Conservation (phyloP, 2,888 invertebrate species). For the Sarcophaga variegata region DNA sequence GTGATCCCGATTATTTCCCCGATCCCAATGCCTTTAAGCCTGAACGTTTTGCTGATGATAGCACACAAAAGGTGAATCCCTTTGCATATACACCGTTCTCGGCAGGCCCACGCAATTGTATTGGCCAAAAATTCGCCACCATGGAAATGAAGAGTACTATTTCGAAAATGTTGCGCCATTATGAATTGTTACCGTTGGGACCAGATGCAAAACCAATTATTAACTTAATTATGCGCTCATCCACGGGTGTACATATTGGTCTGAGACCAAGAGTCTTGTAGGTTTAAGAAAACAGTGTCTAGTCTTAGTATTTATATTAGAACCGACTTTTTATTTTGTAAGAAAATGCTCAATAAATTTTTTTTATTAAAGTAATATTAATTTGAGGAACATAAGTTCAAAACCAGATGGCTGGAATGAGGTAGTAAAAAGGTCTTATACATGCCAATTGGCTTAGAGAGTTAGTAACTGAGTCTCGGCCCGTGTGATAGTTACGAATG, state of each 20-base stretch:
- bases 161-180: conserved; percentile 76
- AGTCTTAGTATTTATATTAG: conserved; percentile 3
- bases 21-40: conserved; percentile 78
- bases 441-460: no score
- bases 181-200: conserved; percentile 77
- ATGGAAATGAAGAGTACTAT: conserved; percentile 79
- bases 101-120: conserved; percentile 80
- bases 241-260: conserved; percentile 76
- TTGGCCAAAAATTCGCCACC: conserved; percentile 80
- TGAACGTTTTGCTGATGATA: conserved; percentile 78
- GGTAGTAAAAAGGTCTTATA: no score
- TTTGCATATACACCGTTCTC: conserved; percentile 78
- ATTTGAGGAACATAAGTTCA: no score
- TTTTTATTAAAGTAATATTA: not conserved
- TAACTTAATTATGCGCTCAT: conserved; percentile 76
- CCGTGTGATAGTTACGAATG: no score
- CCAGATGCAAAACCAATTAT: conserved; percentile 73
- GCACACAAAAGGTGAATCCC: conserved; percentile 78
- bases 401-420: no score
- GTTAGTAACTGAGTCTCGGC: no score
- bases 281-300: not conserved
- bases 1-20: conserved; percentile 76
- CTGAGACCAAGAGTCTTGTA: conserved; percentile 69
- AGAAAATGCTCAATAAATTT: not conserved
- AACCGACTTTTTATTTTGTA: not conserved